Evolutionary conservation across 2,113 vertebrate species (phyloP), one percentile per base, ranked within the genome.

Genomic region (Numida meleagris): DNA sequence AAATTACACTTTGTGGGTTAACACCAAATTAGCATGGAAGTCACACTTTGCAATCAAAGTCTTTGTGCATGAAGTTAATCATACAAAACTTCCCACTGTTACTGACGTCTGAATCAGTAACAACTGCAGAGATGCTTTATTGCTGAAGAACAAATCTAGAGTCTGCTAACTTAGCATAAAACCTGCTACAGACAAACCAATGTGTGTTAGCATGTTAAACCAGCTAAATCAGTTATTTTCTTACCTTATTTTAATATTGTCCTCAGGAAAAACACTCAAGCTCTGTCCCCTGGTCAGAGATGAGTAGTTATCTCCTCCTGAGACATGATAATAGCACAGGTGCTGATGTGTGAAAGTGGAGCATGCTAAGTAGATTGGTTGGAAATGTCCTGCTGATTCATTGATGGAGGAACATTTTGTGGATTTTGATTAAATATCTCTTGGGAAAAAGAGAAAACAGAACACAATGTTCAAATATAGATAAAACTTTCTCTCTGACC

Each of bases 401-500:
- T 0, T 93, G 85, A 83, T 50, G 63, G 84, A 53, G 67, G 63
- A 90, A 94, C 27, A 67, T 89, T 95, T 43, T 91, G 59, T 70
- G 42, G 53, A 48, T 77, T 95, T 93, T 88, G 48, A 89, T 88
- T 88, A 91, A 96, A 71, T 55, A 50, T 42, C 85, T 86, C 88
- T 89, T 33, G 45, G 59, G 59, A 94, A 91, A 61, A 2, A 43
- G 36, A 19, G 40, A 19, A 27, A 76, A 82, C 53, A 68, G 3
- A 89, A 33, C 4, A 3, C 67, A 70, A 25, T 82, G 67, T 95
- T 91, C 79, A 53, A 66, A 14, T 82, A 86, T 12, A 90, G 58
- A 67, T 45, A 25, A 82, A 96, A 93, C 59, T 89, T 91, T 77
- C 51, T 90, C 63, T 66, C 63, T 94, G 95, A 94, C 85, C 90